Evolutionary conservation across 2,113 vertebrate species (phyloP).

Genomic region (Sigmodon hispidus): DNA sequence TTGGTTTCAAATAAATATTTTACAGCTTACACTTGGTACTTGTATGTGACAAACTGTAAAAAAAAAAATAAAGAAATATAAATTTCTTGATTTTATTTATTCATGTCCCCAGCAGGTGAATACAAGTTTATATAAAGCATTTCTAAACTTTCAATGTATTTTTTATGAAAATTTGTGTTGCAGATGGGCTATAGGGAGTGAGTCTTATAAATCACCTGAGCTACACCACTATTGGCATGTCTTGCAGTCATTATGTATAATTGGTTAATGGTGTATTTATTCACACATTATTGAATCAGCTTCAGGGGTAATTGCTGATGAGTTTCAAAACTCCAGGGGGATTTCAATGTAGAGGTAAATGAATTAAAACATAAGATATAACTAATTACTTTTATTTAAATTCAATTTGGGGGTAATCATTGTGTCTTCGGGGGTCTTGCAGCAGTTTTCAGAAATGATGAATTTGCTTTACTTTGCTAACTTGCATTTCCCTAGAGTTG

Average conservation of each 20-base stretch:
- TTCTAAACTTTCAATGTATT: slow-evolving; percentile 33
- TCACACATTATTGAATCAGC: slow-evolving; percentile 79
- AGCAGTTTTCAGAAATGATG: slow-evolving; percentile 81
- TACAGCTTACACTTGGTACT: neutral
- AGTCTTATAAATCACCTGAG: slow-evolving; percentile 82
- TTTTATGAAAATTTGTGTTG: slow-evolving; percentile 66
- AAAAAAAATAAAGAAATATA: neutral
- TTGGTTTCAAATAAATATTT: slow-evolving; percentile 46
- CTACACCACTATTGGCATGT: slow-evolving; percentile 63
- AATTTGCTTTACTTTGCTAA: slow-evolving; percentile 79
- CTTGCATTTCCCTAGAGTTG: slow-evolving; percentile 74
- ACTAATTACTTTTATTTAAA: slow-evolving; percentile 84
- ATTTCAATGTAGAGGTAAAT: slow-evolving; percentile 78
- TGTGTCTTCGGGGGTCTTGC: slow-evolving; percentile 76
- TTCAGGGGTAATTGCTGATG: slow-evolving; percentile 79
- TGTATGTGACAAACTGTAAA: neutral
- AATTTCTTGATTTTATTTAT: slow-evolving; percentile 52
- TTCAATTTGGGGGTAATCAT: slow-evolving; percentile 77
- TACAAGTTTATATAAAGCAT: neutral
- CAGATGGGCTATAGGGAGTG: slow-evolving; percentile 50
- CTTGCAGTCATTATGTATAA: slow-evolving; percentile 83
- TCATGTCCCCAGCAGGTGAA: slow-evolving; percentile 35
- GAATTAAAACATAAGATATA: slow-evolving; percentile 79
- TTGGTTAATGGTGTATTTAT: slow-evolving; percentile 82
- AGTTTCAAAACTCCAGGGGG: slow-evolving; percentile 80